These are phyloP conservation scores for Epizoanthus scotinus DNA, from an alignment of 92 coral and sea anemone species.

Conservation along the genomic window DNA sequence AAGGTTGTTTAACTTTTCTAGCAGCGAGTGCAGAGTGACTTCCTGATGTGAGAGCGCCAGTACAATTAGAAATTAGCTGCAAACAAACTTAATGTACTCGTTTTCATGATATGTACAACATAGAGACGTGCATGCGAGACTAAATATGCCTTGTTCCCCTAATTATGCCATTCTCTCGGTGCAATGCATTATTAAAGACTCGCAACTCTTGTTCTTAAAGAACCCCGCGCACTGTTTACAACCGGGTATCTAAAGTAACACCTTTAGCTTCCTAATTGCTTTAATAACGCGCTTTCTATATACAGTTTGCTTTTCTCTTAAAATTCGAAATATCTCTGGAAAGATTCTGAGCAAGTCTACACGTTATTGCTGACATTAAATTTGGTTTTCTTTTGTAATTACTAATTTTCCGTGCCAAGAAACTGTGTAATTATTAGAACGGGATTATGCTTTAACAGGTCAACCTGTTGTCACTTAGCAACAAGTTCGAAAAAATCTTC, in stretches of 20 bases:
- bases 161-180: constrained; percentile 21
- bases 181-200: constrained; percentile 36
- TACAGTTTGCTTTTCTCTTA: not conserved
- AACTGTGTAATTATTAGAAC: constrained; percentile 13
- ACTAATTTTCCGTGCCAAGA: constrained; percentile 13
- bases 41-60: constrained; percentile 3
- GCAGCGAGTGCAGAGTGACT: constrained; percentile 22
- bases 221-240: constrained; percentile 14
- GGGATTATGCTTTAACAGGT: not conserved
- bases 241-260: constrained; percentile 2
- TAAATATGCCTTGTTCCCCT: constrained; percentile 14
- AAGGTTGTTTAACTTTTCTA: constrained; percentile 40
- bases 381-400: constrained; percentile 20
- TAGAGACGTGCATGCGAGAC: constrained; percentile 18
- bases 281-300: not conserved
- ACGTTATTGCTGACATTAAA: not conserved
- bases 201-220: constrained; percentile 13
- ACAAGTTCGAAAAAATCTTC: constrained; percentile 1
- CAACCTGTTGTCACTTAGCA: not conserved
- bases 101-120: constrained; percentile 16
- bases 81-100: not conserved
- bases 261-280: constrained; percentile 4
- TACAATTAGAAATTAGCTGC: not conserved
- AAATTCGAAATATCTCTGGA: not conserved
- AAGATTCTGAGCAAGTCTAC: not conserved